Evolutionary conservation across 2,888 invertebrate genomes (phyloP).

Genomic region (Marronus borbonicus): DNA sequence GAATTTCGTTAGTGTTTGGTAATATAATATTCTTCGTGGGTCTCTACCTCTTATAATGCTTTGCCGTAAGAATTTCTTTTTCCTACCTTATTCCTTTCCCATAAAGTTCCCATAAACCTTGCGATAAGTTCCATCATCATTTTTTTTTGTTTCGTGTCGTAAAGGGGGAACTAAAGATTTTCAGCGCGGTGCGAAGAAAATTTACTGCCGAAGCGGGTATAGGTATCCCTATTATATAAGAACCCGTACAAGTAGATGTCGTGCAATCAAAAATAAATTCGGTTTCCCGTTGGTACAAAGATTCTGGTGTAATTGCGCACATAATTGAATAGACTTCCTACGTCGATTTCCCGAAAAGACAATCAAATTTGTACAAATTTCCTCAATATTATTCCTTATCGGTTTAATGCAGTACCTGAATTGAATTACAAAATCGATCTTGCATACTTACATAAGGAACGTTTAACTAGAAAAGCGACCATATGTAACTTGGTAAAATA

Average conservation of each 20-base stretch:
- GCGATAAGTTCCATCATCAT: neutral
- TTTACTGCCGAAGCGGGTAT: constrained; percentile 11
- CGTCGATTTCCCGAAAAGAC: neutral
- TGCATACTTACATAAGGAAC: too few relatives aligned
- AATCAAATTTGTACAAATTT: constrained; percentile 13
- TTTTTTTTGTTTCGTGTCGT: constrained; percentile 1
- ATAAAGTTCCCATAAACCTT: neutral
- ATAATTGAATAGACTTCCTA: constrained; percentile 5
- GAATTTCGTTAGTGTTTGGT: constrained; percentile 31
- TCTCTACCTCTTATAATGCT: constrained; percentile 6
- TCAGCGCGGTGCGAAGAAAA: constrained; percentile 14
- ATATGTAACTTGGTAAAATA: too few relatives aligned
- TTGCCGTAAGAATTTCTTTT: constrained; percentile 21
- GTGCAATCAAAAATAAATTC: constrained; percentile 39
- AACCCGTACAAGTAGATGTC: neutral
- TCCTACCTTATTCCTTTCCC: neutral
- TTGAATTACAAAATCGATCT: too few relatives aligned
- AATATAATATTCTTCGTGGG: constrained; percentile 20
- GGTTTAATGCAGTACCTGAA: neutral
- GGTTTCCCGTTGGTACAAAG: constrained; percentile 18
- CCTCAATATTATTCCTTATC: neutral
- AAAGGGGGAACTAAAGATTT: constrained; percentile 13
- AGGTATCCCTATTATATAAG: constrained; percentile 8
- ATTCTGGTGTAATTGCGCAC: constrained; percentile 11
- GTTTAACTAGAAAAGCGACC: too few relatives aligned